Percentiles rank a stretch among this genome's conserved stretches.
phyloP scores from a whole-genome alignment of 2,888 invertebrate genomes.

The Electrophaes corylata region DNA sequence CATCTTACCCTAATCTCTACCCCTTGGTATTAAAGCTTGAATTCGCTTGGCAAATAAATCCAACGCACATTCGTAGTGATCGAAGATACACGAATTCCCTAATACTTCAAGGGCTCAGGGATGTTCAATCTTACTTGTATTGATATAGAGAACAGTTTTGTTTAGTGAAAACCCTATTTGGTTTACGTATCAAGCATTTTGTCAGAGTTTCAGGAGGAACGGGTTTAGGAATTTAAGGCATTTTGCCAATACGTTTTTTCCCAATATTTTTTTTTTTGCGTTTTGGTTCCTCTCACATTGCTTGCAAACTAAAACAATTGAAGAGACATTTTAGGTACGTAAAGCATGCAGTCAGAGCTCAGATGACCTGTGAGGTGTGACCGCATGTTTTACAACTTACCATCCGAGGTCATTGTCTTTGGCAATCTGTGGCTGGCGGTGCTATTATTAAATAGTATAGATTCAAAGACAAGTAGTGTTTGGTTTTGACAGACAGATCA shows the following conservation, averaged over 20 bases:
- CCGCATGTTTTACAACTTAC: too few relatives aligned
- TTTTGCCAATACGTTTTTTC: conserved; percentile 7
- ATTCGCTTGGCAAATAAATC: conserved; percentile 5
- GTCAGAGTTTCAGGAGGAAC: conserved; percentile 2
- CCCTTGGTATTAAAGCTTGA: neutral
- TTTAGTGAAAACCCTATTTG: neutral
- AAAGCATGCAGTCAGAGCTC: too few relatives aligned
- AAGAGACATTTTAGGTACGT: too few relatives aligned
- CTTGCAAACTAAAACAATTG: neutral
- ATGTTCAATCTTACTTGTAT: neutral
- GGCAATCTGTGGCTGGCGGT: too few relatives aligned
- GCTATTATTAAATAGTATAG: too few relatives aligned
- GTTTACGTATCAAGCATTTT: conserved; percentile 11
- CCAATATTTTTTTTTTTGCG: too few relatives aligned
- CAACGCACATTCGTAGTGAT: conserved; percentile 11
- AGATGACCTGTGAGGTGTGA: too few relatives aligned
- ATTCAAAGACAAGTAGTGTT: too few relatives aligned
- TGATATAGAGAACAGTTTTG: neutral
- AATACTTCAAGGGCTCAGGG: neutral
- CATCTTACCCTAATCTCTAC: conserved; percentile 1
- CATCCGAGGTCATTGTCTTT: too few relatives aligned
- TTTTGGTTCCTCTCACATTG: too few relatives aligned
- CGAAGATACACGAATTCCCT: conserved; percentile 16
- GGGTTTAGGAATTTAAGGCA: conserved; percentile 2
- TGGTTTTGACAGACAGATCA: too few relatives aligned